Evolutionary conservation across 2,888 invertebrate species (phyloP), one percentile per base, ranked within the genome.

Genomic region (Nasonia oneida): DNA sequence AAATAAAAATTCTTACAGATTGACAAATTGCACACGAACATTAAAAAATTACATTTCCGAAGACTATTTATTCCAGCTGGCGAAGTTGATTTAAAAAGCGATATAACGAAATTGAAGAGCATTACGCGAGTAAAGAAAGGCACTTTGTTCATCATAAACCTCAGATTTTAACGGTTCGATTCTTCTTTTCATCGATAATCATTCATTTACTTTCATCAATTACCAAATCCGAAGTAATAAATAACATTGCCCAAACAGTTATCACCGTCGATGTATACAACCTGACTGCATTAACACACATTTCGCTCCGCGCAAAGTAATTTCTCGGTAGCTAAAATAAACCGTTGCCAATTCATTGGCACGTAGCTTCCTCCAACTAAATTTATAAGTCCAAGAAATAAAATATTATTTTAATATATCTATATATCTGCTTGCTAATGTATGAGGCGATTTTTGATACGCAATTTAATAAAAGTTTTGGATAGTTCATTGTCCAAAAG

Each of bases 161-260:
- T 23, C 23, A 23, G 23, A 23, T 23, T 23, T 23, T 23, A 23
- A 23, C 23, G 23, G 23, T 23, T 23, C 23, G 23, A 23, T 23
- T 23, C 23, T 23, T 23, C 23, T 23, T 23, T 23, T 23, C 23
- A 23, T 23, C 23, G 23, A 23, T 23, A 23, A 23, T 23, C 23
- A 23, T 23, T 23, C 23, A 23, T 23, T 23, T 23, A 23, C 23
- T 23, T 23, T 33, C 64, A 78, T 78, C 64, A 61, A 47, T 61
- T 23, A 42, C n/a, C 78, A 42, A 78, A 47, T 39, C 77, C 37
- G 15, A 39, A 37, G 77, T 77, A 77, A 77, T 77, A 77, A 77
- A 77, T 77, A 77, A 61, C 61, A 78, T 67, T 78, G 37, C 61
- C 29, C 57, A 61, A 76, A 61, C 76, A 15, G 57, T 53, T 76